Evolutionary conservation across 2,888 invertebrate species (phyloP).

Genomic region (Alsophila aescularia): DNA sequence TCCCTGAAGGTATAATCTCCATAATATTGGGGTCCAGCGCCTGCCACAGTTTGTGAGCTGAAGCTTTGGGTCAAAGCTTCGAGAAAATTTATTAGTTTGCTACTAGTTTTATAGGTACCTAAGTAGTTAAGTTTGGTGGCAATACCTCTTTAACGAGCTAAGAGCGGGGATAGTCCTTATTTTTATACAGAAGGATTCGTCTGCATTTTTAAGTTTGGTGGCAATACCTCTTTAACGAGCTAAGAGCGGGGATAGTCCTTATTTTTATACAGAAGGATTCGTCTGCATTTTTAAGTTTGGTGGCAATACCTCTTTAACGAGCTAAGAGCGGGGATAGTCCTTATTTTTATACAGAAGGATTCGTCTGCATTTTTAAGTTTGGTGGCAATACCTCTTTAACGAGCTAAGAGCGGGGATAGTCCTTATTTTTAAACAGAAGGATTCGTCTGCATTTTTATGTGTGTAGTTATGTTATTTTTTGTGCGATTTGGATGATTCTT

Average conservation of each 20-base stretch:
- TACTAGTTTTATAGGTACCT: neutral
- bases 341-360: neutral
- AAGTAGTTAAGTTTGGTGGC: too few relatives aligned
- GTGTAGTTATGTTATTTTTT: too few relatives aligned
- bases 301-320: too few relatives aligned
- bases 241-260: neutral
- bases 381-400: too few relatives aligned
- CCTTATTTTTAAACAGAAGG: neutral
- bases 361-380: too few relatives aligned
- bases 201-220: too few relatives aligned
- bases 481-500: too few relatives aligned
- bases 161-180: neutral
- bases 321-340: neutral
- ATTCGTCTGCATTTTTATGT: too few relatives aligned
- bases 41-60: constrained; percentile 13
- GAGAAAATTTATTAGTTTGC: constrained; percentile 11
- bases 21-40: constrained; percentile 20
- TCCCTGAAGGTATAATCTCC: constrained; percentile 29
- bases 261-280: neutral
- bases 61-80: constrained; percentile 13
- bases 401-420: neutral
- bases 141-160: neutral
- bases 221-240: neutral
- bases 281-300: too few relatives aligned
- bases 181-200: neutral